These are phyloP conservation scores for Tricholaema leucomelas DNA, from an alignment of 2,113 vertebrate species.

Conservation along the genomic window DNA sequence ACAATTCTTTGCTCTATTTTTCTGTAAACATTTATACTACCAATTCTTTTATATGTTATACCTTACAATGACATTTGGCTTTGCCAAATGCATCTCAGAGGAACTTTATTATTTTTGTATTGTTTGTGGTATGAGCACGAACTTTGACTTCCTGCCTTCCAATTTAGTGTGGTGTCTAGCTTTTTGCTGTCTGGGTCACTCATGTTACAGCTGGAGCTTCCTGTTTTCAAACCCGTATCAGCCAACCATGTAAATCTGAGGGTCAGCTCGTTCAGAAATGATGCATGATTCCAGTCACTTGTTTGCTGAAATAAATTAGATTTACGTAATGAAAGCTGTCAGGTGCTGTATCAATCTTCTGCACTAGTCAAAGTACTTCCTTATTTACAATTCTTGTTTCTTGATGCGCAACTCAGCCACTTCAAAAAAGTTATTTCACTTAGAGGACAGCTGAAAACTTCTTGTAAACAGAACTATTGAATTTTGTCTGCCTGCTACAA, in stretches of 20 bases:
- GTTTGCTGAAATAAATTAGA: constrained; percentile 74
- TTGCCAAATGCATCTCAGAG: constrained; percentile 71
- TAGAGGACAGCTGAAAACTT: not conserved
- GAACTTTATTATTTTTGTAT: constrained; percentile 74
- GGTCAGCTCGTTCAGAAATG: constrained; percentile 74
- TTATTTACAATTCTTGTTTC: constrained; percentile 76
- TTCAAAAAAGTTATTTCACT: constrained; percentile 7
- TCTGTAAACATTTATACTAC: constrained; percentile 62
- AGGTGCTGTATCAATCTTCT: constrained; percentile 70
- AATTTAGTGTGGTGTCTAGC: constrained; percentile 72
- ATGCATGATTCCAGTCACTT: constrained; percentile 74
- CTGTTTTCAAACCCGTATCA: constrained; percentile 78
- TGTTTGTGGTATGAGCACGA: constrained; percentile 76
- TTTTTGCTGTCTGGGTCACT: constrained; percentile 81
- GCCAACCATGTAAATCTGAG: constrained; percentile 77
- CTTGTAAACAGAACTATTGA: not conserved
- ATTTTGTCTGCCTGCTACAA: not conserved
- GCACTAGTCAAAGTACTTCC: constrained; percentile 69
- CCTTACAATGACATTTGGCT: constrained; percentile 26
- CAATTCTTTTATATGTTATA: constrained; percentile 38
- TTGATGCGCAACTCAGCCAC: constrained; percentile 50
- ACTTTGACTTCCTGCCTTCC: constrained; percentile 82
- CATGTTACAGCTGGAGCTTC: constrained; percentile 80
- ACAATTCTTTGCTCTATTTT: constrained; percentile 9
- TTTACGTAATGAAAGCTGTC: constrained; percentile 79